Base-by-base conservation (phyloP, 2,113 vertebrate genomes). In the Chlorodrepanis virens region DNA sequence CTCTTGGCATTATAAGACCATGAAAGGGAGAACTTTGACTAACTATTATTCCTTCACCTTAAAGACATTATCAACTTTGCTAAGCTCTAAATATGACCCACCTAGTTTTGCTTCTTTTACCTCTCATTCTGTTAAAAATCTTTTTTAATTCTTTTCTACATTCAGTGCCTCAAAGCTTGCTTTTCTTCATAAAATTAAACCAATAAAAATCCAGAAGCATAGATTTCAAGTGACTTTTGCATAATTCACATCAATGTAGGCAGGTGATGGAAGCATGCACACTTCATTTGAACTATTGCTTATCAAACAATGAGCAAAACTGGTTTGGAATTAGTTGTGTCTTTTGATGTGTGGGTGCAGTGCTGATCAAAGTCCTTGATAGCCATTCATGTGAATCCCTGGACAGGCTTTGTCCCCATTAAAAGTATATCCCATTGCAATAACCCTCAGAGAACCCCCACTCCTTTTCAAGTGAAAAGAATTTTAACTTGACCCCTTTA, bases 341-440 rank as follows among this genome's bases (percentile, higher is more conserved):
- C 94, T 94, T 95, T 96, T 96, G 95, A 96, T 89, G 94, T 97
- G 75, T 70, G 91, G 53, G 31, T 87, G 4, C 14, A 76, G 50
- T 20, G 27, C 67, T 96, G 96, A 97, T 96, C 93, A 97, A 97
- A 96, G 95, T 80, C 42, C 5, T 35, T 59, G 67, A 69, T 54
- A 91, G 89, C 72, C 12, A 4, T 81, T 92, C 89, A 78, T 91
- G 60, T 7, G 29, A 94, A 74, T 95, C 95, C 93, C 91, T 83
- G 74, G 84, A 65, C 59, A 85, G 59, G 53, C 9, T 84, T 83
- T 88, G 91, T 94, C 83, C 91, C 93, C 84, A 80, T 95, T 96
- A 95, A 80, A 94, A 89, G 69, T 33, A 64, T 5, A 61, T 75
- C 72, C 44, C 18, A 24, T 68, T 82, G 74, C 42, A 87, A 39